Evolutionary conservation across 1,140 invertebrate species (phyloP).

Genomic region (Caenorhabditis briggsae): DNA sequence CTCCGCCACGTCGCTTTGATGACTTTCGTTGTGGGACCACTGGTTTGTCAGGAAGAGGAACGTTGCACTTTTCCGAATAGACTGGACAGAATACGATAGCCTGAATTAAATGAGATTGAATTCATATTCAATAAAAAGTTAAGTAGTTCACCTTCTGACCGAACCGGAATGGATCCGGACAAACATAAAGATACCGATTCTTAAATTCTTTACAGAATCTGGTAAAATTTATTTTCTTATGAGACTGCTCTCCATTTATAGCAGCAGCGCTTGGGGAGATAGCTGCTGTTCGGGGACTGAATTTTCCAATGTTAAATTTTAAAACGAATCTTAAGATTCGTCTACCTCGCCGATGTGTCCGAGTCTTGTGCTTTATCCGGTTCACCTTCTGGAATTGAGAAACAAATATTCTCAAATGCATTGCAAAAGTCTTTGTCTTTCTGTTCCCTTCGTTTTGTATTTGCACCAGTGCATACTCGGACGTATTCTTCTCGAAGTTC

Average conservation of each 20-base stretch:
- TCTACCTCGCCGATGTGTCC: not conserved
- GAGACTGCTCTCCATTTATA: not conserved
- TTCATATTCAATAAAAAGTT: no score
- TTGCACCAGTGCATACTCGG: no score
- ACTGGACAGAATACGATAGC: conserved; percentile 73
- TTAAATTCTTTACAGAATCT: conserved; percentile 73
- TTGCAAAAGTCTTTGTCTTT: conserved; percentile 68
- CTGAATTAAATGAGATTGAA: not conserved
- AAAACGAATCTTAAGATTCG: conserved; percentile 5
- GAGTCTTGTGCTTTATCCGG: conserved; percentile 60
- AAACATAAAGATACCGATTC: conserved; percentile 73
- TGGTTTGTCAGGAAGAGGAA: conserved; percentile 68
- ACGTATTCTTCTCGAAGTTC: no score
- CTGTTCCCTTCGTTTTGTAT: conserved; percentile 3
- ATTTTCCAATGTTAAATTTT: not conserved
- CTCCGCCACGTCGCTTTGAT: not conserved
- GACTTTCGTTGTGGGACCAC: conserved; percentile 66
- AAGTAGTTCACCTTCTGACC: conserved; percentile 61
- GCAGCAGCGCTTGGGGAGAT: not conserved
- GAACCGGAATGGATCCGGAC: conserved; percentile 72
- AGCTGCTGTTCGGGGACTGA: conserved; percentile 23
- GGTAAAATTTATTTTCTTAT: conserved; percentile 65
- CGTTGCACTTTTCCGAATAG: conserved; percentile 72
- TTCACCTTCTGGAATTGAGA: conserved; percentile 65
- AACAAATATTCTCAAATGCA: conserved; percentile 72